Percentiles rank a stretch among this genome's conserved stretches.
Evolutionary conservation across 2,797 vertebrate species (phyloP).

Genomic region (Hypotaenidia okinawae): DNA sequence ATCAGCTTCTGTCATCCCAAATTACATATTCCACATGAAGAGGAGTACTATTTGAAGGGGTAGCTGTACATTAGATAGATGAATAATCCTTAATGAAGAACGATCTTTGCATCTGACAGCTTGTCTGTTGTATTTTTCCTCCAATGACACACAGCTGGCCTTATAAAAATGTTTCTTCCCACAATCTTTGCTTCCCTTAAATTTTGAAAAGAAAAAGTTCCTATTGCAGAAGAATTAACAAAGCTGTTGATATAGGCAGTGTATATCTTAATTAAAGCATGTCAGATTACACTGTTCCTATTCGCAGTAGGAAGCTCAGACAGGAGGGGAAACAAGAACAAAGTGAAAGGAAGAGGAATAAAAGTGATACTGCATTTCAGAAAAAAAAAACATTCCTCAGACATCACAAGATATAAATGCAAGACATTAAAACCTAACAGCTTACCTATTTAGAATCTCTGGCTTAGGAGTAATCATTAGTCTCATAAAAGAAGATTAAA

Average conservation of each 20-base stretch:
- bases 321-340: background rate
- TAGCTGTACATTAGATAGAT: background rate
- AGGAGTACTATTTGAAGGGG: background rate
- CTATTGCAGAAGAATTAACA: background rate
- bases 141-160: background rate
- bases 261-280: background rate
- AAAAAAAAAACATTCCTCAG: background rate
- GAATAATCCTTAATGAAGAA: background rate
- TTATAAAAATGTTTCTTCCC: background rate
- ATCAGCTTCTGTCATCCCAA: background rate
- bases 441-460: background rate
- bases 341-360: background rate
- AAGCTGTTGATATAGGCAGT: background rate
- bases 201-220: background rate
- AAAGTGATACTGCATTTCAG: background rate
- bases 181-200: background rate
- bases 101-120: background rate
- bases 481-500: constrained; percentile 24
- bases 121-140: background rate
- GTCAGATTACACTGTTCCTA: background rate
- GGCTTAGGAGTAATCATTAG: background rate
- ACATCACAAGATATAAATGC: background rate
- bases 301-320: background rate
- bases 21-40: background rate
- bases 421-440: background rate